Base-by-base conservation (phyloP, 2,113 vertebrate species). In the Callorhinus ursinus region DNA sequence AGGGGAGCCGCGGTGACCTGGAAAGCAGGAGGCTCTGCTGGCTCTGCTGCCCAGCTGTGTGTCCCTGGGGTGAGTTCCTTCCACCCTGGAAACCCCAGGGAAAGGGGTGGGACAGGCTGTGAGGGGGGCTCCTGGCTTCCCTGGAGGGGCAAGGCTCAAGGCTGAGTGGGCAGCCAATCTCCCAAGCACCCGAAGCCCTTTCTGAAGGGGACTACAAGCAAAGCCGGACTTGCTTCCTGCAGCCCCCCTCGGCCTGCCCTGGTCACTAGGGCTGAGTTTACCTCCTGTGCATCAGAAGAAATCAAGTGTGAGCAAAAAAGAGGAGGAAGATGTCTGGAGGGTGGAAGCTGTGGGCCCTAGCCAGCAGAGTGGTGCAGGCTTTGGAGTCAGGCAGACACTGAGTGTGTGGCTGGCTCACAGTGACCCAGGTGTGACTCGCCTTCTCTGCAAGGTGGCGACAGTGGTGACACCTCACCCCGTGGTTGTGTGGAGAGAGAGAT, bases 41-140 rank as follows among this genome's bases (percentile, higher is more conserved):
- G 61, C 26, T 93, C 63, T 67, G 51, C 90, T 88, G 89, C 61
- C 96, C 97, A 97, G 97, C 96, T 96, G 95, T 95, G 83, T 95
- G 61, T 77, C 96, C 93, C 59, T 83, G 87, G 96, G 95, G 79
- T 79, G 42, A 95, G 97, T 97, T 97, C 96, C 57, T 97, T 97
- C 96, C 87, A 95, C 93, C 89, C 79, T 77, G 86, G 91, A 95
- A 97, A 97, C 82, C 5, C 18, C 49, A 36, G 87, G 39, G 2
- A 49, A 4, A 9, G 74, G 7, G 24, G 39, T 1, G 0, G 26
- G 72, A 7, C 26, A 28, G 33, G 33, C 31, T 2, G 24, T 0
- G 6, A 69, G 49, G 46, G 72, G 53, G 74, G 93, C 69, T 82
- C 87, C 13, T 36, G 42, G 65, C n/a, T 71, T 82, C 72, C 69